Evolutionary conservation across 2,888 invertebrate genomes (phyloP).

Genomic region (Halictus ligatus): DNA sequence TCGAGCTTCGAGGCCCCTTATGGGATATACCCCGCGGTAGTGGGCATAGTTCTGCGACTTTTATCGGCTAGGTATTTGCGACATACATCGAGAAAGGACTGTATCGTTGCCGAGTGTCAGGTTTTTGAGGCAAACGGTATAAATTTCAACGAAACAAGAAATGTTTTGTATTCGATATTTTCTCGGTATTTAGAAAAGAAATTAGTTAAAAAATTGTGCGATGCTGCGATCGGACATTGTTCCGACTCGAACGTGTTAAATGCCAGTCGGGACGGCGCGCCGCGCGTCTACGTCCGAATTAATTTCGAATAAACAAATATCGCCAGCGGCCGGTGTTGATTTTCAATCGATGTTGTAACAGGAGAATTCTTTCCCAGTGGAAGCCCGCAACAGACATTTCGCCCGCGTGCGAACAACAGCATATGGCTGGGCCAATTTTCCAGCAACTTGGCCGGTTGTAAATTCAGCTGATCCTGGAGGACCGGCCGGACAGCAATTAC

Average conservation of each 20-base stretch:
- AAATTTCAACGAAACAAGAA: background rate
- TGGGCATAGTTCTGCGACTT: no score
- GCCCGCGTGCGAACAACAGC: constrained; percentile 52
- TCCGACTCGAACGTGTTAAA: background rate
- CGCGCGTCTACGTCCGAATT: background rate
- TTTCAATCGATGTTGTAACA: constrained; percentile 13
- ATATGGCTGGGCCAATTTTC: constrained; percentile 54
- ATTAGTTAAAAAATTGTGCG: background rate
- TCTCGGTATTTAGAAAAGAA: background rate
- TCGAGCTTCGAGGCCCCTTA: no score
- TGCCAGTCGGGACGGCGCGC: background rate
- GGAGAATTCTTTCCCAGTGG: constrained; percentile 24
- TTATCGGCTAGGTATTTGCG: no score
- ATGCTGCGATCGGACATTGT: background rate
- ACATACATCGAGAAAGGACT: no score
- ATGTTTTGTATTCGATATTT: no score
- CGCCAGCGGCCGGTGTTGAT: constrained; percentile 1
- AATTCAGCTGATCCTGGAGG: constrained; percentile 44
- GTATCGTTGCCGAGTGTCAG: background rate
- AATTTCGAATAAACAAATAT: background rate
- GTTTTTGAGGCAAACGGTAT: background rate
- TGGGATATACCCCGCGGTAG: no score
- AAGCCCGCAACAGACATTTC: constrained; percentile 56
- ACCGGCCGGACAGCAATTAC: constrained; percentile 48
- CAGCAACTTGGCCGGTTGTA: constrained; percentile 50